Conservation (phyloP, 2,113 vertebrate species). For the Mandrillus leucophaeus region DNA sequence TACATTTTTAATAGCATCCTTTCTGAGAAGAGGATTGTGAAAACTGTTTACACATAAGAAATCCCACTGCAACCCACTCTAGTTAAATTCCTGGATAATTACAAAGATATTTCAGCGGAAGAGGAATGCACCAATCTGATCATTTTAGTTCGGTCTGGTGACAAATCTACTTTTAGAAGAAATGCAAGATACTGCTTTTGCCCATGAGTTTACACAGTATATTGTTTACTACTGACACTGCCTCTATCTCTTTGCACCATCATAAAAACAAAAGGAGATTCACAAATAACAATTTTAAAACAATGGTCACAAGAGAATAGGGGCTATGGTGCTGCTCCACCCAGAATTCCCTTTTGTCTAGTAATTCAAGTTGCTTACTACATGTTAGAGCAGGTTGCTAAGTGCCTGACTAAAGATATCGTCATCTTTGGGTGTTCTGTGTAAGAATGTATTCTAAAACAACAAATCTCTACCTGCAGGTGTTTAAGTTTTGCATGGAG, state of each 20-base stretch:
- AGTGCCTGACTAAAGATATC: neutral
- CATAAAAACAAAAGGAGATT: neutral
- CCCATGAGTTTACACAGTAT: neutral
- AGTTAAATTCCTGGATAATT: slow-evolving; percentile 40
- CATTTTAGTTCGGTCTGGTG: neutral
- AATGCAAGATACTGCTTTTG: neutral
- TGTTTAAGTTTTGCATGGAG: slow-evolving; percentile 83
- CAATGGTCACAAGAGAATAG: neutral
- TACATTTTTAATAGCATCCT: neutral
- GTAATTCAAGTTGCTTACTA: neutral
- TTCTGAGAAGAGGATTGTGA: neutral
- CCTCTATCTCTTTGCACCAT: neutral
- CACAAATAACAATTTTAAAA: neutral
- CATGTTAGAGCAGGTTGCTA: neutral
- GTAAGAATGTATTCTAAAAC: neutral
- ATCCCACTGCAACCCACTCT: neutral
- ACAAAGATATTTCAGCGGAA: neutral
- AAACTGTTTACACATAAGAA: slow-evolving; percentile 18
- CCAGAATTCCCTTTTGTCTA: neutral
- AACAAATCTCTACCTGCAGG: slow-evolving; percentile 84
- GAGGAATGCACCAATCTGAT: neutral
- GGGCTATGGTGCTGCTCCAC: neutral
- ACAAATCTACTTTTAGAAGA: neutral
- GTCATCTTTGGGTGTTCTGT: neutral
- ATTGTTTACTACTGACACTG: neutral